Conservation (phyloP, 2,888 invertebrate genomes). For the Philonicus albiceps region DNA sequence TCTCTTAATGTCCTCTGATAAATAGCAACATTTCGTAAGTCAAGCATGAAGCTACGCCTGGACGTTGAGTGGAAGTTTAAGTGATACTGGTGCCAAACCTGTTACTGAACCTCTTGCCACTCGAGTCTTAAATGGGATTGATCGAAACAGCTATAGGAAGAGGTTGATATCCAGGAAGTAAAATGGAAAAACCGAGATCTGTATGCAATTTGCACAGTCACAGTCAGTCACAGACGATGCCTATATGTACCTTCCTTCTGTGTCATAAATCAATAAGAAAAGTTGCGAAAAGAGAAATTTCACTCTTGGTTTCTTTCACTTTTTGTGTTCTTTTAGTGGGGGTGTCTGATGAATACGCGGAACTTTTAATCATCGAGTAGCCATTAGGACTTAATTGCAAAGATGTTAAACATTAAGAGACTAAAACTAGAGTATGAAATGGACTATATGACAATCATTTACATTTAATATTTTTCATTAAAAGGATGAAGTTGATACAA, state of each 20-base stretch:
- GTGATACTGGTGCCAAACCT: conserved; percentile 2
- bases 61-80: neutral
- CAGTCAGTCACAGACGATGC: no score
- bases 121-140: neutral
- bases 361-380: neutral
- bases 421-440: neutral
- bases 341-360: conserved; percentile 11
- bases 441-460: neutral
- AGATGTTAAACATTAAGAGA: neutral
- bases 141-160: conserved; percentile 33
- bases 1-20: neutral
- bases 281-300: conserved; percentile 59
- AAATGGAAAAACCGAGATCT: conserved; percentile 32
- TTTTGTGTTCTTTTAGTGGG: conserved; percentile 32
- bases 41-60: neutral
- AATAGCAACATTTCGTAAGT: neutral
- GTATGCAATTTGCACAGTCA: conserved; percentile 22
- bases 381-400: neutral
- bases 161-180: conserved; percentile 18
- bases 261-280: conserved; percentile 35
- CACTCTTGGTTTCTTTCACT: conserved; percentile 60
- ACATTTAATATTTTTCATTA: no score
- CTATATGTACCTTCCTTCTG: neutral
- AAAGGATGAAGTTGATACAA: neutral
- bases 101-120: conserved; percentile 2